Evolutionary conservation across 2,888 invertebrate species (phyloP), one percentile per base, ranked within the genome.

Genomic region (Cylindroiulus punctatus): DNA sequence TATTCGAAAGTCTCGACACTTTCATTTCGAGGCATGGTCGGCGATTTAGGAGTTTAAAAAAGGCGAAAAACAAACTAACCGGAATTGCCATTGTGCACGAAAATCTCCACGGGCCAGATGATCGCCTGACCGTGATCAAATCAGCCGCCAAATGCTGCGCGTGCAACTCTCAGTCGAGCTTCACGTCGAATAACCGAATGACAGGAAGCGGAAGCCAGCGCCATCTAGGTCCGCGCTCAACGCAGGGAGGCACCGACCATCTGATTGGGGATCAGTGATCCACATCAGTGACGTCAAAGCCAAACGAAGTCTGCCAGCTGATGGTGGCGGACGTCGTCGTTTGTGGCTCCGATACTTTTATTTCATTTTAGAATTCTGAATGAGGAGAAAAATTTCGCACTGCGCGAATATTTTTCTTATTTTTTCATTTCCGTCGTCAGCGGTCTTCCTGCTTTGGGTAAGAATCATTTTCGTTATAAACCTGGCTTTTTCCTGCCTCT

Each of bases 301-400:
- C 7, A 57, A 57, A 57, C 57, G 57, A 57, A 57, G 57, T 57
- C 57, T 57, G 57, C 57, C 57, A 57, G 57, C 57, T 57, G 57
- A 57, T 57, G 57, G 57, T 57, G 22, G 57, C 22, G 57, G 57
- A 57, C 57, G 57, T 57, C 22, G 57, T 57, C 22, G 57, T 57
- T 57, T 22, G 22, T 19, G 4, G 57, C 57, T 57, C 57, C 57
- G 57, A 57, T 22, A 57, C 22, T 57, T 57, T 57, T 57, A 57
- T n/a, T 57, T 57, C 57, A 7, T 57, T 57, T 57, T 57, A 7
- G 22, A 22, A 0, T 22, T 22, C 57, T 57, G 57, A 57, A 57
- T 57, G 57, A 57, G 57, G 57, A 22, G 57, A 4, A 57, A 57
- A 57, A n/a, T 22, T 22, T 22, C 22, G 8, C 4, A 8, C 10